Base-by-base conservation (phyloP, 1,140 invertebrate species). In the Scaptomyza montana region DNA sequence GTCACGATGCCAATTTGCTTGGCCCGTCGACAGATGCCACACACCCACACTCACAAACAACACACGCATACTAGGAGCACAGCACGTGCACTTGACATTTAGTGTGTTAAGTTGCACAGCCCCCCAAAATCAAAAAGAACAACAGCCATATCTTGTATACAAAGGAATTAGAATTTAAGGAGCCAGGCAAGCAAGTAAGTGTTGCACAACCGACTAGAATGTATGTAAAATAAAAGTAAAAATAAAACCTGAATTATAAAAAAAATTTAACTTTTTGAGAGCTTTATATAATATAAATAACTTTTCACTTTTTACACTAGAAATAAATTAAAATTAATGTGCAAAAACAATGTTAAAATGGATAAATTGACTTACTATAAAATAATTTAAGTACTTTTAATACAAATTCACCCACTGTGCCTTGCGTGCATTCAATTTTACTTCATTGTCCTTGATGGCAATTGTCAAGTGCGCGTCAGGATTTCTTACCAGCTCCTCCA, bases 81-180 rank as follows among this genome's bases (percentile, higher is more conserved):
- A 87, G 61, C 81, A 87, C 78, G 82, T 86, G 82, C 75, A 86
- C 81, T 87, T 87, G 82, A 86, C 81, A 87, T 87, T 86, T 82
- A 86, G 82, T 87, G 67, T 66, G 77, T 77, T 77, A 85, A 60
- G 56, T 47, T 68, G 50, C 50, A 63, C 60, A 55, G 60, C 65
- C 64, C 13, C 13, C n/a, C 21, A 21, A 49, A 1, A 68, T 59
- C 30, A 53, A 51, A 30, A 57, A 19, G 9, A 50, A 41, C 16
- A 47, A 28, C 39, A 47, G 39, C 16, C n/a, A 39, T 9, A 46
- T 36, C 39, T 39, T 36, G 33, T 43, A 41, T 13, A 12, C 43
- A 51, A 33, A 33, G 8, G 33, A n/a, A n/a, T n/a, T 10, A 3
- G n/a, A 59, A 50, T 50, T 50, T 41, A 43, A 62, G 51, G 47